Conservation (phyloP, 2,888 invertebrate genomes). For the Leptinotarsa juncta region DNA sequence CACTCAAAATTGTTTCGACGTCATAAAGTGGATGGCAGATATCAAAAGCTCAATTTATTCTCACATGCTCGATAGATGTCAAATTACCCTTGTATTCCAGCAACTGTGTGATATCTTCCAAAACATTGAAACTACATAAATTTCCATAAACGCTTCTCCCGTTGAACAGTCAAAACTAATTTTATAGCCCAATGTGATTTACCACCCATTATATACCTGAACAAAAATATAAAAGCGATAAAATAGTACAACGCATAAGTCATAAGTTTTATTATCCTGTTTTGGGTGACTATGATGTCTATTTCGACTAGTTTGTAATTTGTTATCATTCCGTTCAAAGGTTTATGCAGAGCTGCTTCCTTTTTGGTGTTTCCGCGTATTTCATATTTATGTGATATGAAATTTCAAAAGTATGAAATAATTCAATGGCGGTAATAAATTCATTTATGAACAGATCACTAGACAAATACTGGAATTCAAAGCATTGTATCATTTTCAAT, state of each 20-base stretch:
- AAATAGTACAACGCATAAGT: background rate
- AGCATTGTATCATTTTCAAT: too few species aligned
- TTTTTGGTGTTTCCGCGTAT: background rate
- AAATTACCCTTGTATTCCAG: background rate
- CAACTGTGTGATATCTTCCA: background rate
- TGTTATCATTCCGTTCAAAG: conserved; percentile 17
- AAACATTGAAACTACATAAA: background rate
- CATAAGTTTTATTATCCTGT: conserved; percentile 23
- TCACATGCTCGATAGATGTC: background rate
- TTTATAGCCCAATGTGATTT: background rate
- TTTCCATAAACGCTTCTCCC: background rate
- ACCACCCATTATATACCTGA: background rate
- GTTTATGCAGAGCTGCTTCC: conserved; percentile 14
- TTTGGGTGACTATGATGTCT: conserved; percentile 15
- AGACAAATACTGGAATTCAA: background rate
- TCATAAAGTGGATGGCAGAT: too few species aligned
- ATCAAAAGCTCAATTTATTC: background rate
- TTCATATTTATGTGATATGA: conserved; percentile 17
- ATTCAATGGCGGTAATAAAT: conserved; percentile 11
- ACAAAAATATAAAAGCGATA: background rate
- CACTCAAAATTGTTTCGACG: too few species aligned
- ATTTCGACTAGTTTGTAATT: conserved; percentile 17
- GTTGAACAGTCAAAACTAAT: background rate
- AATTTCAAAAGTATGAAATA: background rate
- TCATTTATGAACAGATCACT: conserved; percentile 10